Percentiles rank a stretch among this genome's conserved stretches.
phyloP scores from a whole-genome alignment of 2,797 vertebrate genomes.

The Propithecus deckenii region DNA sequence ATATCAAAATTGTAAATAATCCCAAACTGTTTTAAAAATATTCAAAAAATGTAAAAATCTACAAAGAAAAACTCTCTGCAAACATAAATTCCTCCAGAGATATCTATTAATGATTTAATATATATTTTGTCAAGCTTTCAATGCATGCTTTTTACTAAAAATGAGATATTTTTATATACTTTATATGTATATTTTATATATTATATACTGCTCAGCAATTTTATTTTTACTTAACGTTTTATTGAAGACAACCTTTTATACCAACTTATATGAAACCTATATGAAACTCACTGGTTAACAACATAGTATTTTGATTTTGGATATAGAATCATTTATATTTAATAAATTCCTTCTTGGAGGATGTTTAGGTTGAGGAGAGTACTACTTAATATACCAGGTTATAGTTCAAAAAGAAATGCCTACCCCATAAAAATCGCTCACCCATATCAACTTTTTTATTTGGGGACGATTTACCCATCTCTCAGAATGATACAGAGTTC shows the following conservation, averaged over 20 bases:
- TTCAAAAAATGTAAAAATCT: not conserved
- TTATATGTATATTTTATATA: not conserved
- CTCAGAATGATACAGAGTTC: not conserved
- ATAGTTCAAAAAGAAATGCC: not conserved
- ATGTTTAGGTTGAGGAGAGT: not conserved
- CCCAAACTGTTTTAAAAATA: constrained; percentile 17
- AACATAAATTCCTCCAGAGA: constrained; percentile 10
- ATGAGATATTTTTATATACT: not conserved
- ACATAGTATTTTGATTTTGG: not conserved
- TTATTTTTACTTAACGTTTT: not conserved
- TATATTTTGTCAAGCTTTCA: not conserved
- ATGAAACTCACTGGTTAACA: not conserved
- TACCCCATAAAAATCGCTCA: not conserved
- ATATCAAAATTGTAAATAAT: not conserved
- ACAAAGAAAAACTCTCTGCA: not conserved
- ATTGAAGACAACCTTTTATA: not conserved
- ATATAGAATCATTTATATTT: not conserved
- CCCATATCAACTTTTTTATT: not conserved
- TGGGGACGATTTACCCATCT: not conserved
- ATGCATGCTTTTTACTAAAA: constrained; percentile 27
- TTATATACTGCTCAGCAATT: not conserved
- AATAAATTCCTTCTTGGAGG: not conserved
- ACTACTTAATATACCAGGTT: not conserved
- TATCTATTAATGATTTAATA: not conserved
- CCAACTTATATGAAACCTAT: not conserved